These are phyloP conservation scores for Phasia obesa DNA, from an alignment of 2,888 invertebrate species.

Conservation along the genomic window DNA sequence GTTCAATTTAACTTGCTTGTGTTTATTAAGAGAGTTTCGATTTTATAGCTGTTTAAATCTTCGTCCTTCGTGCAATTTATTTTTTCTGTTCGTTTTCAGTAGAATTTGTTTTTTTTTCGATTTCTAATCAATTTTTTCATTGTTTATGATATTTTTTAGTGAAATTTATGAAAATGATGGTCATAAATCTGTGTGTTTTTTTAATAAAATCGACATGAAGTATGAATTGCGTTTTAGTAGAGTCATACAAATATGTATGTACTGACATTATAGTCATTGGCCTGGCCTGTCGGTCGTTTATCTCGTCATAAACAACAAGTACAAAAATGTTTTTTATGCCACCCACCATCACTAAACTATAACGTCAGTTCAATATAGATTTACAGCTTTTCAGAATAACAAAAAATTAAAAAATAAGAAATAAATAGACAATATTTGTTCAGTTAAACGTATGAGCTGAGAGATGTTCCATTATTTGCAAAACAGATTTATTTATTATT, in stretches of 20 bases:
- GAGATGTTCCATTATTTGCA: slow-evolving; percentile 9
- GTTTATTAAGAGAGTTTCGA: neutral
- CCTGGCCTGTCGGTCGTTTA: slow-evolving; percentile 36
- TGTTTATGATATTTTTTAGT: slow-evolving; percentile 18
- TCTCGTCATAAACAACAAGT: slow-evolving; percentile 21
- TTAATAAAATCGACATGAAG: slow-evolving; percentile 21
- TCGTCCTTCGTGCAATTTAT: neutral
- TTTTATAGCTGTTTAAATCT: neutral
- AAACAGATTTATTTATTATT: slow-evolving; percentile 13
- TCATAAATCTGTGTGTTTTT: slow-evolving; percentile 41
- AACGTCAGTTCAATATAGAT: neutral
- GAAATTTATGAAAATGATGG: slow-evolving; percentile 43
- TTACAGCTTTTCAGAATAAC: neutral
- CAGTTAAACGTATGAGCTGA: slow-evolving; percentile 1
- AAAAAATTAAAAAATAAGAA: neutral
- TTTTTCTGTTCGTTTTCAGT: neutral
- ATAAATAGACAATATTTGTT: neutral
- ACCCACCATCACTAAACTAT: neutral
- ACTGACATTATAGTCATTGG: slow-evolving; percentile 5
- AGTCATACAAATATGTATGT: neutral
- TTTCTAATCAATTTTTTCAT: slow-evolving; percentile 31
- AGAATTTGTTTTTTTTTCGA: neutral
- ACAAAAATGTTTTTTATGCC: neutral
- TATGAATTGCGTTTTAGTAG: slow-evolving; percentile 12
- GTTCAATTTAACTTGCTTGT: neutral